Conservation (phyloP, 1,140 invertebrate genomes). For the Cydia splendana region DNA sequence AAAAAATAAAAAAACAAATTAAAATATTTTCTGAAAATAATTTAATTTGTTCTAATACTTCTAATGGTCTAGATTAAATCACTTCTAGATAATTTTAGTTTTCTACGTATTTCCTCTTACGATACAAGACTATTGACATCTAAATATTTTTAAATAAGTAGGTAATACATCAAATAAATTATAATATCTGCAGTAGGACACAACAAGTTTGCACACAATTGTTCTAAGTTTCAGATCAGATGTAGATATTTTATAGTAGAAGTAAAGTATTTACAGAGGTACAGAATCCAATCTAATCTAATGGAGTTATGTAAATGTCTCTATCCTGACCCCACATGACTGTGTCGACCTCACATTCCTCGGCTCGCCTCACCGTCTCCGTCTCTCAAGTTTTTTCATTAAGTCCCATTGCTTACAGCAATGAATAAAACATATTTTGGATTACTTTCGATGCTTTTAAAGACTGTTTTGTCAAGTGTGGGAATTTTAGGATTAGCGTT, state of each 20-base stretch:
- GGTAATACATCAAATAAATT: background rate
- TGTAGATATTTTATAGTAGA: background rate
- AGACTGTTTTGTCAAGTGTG: background rate
- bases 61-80: no score
- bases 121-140: background rate
- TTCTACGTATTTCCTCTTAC: no score
- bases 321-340: slow-evolving; percentile 24
- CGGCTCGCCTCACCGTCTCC: slow-evolving; percentile 14
- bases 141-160: background rate
- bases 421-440: slow-evolving; percentile 44
- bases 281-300: slow-evolving; percentile 26
- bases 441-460: slow-evolving; percentile 33
- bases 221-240: background rate
- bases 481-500: background rate
- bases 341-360: slow-evolving; percentile 27
- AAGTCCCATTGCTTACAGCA: slow-evolving; percentile 46
- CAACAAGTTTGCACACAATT: background rate
- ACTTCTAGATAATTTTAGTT: no score
- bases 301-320: slow-evolving; percentile 29
- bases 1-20: no score
- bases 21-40: no score
- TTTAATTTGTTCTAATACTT: no score
- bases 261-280: slow-evolving; percentile 18
- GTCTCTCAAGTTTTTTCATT: slow-evolving; percentile 51
- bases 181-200: background rate